Evolutionary conservation across 2,797 vertebrate genomes (phyloP).

Genomic region (Ctenosaura bakeri): DNA sequence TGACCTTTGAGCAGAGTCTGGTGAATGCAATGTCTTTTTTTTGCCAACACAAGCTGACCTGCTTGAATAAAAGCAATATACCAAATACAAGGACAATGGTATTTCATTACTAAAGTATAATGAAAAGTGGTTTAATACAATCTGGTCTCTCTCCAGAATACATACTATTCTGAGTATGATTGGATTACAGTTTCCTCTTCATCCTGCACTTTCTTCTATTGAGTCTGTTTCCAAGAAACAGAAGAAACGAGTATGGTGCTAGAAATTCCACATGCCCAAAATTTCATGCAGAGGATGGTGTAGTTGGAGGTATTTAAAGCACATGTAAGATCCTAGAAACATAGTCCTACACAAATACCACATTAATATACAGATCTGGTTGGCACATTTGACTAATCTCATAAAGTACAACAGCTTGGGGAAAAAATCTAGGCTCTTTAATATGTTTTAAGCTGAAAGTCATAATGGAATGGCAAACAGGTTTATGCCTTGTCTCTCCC

Average conservation of each 20-base stretch:
- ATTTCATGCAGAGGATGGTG: slow-evolving; percentile 26
- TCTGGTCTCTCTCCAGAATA: slow-evolving; percentile 10
- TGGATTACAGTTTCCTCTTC: neutral
- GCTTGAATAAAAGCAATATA: neutral
- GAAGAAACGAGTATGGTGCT: neutral
- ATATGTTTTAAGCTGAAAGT: slow-evolving; percentile 26
- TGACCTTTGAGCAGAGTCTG: neutral
- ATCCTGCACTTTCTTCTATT: slow-evolving; percentile 1
- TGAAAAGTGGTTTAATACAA: slow-evolving; percentile 21
- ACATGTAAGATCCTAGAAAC: slow-evolving; percentile 18
- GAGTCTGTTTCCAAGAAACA: slow-evolving; percentile 42
- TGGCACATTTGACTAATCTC: slow-evolving; percentile 28
- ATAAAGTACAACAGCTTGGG: slow-evolving; percentile 11
- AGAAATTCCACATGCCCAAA: slow-evolving; percentile 23
- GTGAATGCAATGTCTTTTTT: slow-evolving; percentile 7
- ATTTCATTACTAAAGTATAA: slow-evolving; percentile 30
- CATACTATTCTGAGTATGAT: neutral
- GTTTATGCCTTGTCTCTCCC: slow-evolving; percentile 12
- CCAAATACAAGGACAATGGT: neutral
- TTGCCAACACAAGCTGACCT: neutral
- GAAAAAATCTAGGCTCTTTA: slow-evolving; percentile 20
- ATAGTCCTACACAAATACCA: slow-evolving; percentile 41
- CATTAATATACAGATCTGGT: slow-evolving; percentile 32
- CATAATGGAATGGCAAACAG: neutral
- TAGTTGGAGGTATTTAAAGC: slow-evolving; percentile 32